Percentiles rank a stretch among this genome's conserved stretches.
phyloP scores from a whole-genome alignment of 2,113 vertebrate species.

The Carettochelys insculpta region DNA sequence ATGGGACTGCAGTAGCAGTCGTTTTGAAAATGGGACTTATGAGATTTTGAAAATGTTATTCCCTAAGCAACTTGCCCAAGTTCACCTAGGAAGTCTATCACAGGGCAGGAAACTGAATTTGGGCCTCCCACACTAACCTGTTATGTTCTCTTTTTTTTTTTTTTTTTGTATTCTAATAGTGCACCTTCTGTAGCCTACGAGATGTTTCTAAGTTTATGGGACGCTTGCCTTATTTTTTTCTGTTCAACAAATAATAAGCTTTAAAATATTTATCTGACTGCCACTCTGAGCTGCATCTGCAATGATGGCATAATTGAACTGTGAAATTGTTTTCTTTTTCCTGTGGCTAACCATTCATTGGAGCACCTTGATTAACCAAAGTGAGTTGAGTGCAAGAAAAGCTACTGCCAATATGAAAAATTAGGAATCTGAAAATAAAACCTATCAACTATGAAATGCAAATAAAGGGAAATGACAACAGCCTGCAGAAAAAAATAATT shows the following conservation, averaged over 20 bases:
- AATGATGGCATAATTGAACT: conserved; percentile 46
- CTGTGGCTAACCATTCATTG: conserved; percentile 39
- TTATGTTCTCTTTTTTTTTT: not conserved
- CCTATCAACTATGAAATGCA: conserved; percentile 40
- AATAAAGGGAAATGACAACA: conserved; percentile 47
- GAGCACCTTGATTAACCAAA: conserved; percentile 49
- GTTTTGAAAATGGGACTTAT: not conserved
- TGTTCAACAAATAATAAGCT: conserved; percentile 11
- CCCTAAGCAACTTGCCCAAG: not conserved
- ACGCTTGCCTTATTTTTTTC: conserved; percentile 17
- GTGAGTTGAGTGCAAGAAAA: not conserved
- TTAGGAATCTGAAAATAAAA: not conserved
- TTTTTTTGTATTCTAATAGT: not conserved
- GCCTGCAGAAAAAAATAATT: conserved; percentile 34
- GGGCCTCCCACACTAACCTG: not conserved
- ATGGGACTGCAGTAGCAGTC: not conserved
- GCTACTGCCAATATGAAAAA: conserved; percentile 22
- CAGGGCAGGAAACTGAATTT: not conserved
- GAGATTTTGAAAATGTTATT: not conserved
- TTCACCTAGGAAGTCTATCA: not conserved
- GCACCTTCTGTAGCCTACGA: not conserved
- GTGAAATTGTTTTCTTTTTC: conserved; percentile 41
- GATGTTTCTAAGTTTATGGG: not conserved
- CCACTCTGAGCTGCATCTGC: not conserved
- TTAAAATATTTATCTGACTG: conserved; percentile 45